Percentiles rank a stretch among this genome's conserved stretches.
Evolutionary conservation across 2,797 vertebrate species (phyloP).

Genomic region (Acrossocheilus wenchowensis): DNA sequence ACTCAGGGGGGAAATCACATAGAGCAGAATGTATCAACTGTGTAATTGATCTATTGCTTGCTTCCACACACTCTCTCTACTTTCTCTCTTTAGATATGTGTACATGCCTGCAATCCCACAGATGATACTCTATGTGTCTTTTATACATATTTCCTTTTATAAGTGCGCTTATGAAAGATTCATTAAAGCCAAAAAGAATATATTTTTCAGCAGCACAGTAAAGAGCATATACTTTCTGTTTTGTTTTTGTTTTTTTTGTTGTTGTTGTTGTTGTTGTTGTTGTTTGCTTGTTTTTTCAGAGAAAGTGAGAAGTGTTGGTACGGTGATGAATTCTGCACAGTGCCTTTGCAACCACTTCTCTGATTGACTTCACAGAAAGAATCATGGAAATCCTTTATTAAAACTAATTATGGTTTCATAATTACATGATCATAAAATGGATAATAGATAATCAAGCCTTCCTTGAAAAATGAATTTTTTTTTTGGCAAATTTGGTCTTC

Average conservation of each 20-base stretch:
- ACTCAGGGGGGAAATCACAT: slow-evolving; percentile 55
- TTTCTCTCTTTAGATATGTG: background rate
- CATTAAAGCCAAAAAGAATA: background rate
- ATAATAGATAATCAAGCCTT: slow-evolving; percentile 12
- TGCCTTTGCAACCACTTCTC: background rate
- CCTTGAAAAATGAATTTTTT: background rate
- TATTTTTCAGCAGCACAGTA: slow-evolving; percentile 22
- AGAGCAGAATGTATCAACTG: slow-evolving; percentile 52
- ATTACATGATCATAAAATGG: slow-evolving; percentile 3
- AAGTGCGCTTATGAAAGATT: slow-evolving; percentile 31
- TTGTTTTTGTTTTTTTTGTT: background rate
- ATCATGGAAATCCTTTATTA: slow-evolving; percentile 3
- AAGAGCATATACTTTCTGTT: slow-evolving; percentile 3
- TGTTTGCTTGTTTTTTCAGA: background rate
- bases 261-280: no score
- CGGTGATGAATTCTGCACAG: background rate
- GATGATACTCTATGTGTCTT: background rate
- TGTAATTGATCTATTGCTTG: slow-evolving; percentile 49
- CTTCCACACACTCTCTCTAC: slow-evolving; percentile 10
- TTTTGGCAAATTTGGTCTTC: background rate
- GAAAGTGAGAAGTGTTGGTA: background rate
- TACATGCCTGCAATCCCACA: background rate
- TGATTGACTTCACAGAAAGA: background rate
- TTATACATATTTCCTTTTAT: slow-evolving; percentile 8
- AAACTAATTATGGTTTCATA: slow-evolving; percentile 6